Evolutionary conservation across 2,113 vertebrate genomes (phyloP).

Genomic region (Centropus unirufus): DNA sequence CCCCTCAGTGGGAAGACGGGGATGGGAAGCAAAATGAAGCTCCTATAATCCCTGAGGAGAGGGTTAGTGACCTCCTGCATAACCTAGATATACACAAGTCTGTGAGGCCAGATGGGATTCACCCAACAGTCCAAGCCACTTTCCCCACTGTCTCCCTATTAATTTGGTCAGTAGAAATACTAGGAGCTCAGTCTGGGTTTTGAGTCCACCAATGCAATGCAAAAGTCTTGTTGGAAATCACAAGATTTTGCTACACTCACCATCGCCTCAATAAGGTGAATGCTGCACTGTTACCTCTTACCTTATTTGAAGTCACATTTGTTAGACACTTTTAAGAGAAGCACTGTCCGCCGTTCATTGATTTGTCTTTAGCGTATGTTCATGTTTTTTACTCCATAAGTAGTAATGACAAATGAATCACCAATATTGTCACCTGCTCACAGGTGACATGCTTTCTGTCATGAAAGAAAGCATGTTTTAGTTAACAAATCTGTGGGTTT

Average conservation of each 20-base stretch:
- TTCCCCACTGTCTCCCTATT: neutral
- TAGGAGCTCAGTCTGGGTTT: neutral
- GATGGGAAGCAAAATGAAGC: no score
- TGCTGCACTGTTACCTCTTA: neutral
- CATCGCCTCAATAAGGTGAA: neutral
- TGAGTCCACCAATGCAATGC: neutral
- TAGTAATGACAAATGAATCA: neutral
- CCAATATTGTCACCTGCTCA: neutral
- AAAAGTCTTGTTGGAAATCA: neutral
- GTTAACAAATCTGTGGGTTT: neutral
- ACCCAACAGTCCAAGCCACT: no score
- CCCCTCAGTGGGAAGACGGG: no score
- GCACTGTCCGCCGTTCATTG: neutral
- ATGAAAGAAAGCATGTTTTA: neutral
- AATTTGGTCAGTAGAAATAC: neutral
- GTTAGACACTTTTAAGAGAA: neutral
- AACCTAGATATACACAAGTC: no score
- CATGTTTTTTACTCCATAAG: rapidly evolving
- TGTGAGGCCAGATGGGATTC: no score
- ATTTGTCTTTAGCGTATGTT: neutral
- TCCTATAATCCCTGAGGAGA: no score
- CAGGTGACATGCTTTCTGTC: neutral
- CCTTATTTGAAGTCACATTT: neutral
- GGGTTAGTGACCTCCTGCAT: no score
- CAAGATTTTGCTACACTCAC: neutral